Conservation (phyloP, 1,140 invertebrate genomes). For the Drosophila setifemur region DNA sequence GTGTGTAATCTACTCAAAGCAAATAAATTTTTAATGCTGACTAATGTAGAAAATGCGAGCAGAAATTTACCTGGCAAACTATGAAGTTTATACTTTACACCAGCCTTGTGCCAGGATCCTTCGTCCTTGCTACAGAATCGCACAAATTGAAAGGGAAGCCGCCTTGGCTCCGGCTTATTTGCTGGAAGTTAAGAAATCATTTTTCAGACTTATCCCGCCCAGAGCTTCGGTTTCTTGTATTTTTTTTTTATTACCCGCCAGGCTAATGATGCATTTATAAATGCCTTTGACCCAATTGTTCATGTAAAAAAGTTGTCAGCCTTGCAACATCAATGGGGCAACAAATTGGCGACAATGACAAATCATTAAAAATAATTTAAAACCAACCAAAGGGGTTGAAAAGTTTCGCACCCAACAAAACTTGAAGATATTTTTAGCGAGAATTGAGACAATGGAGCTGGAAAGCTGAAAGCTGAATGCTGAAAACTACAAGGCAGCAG, state of each 20-base stretch:
- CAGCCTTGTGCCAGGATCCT: neutral
- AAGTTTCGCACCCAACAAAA: conserved; percentile 41
- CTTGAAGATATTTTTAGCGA: conserved; percentile 38
- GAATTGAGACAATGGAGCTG: conserved; percentile 20
- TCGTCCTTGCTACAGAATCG: conserved; percentile 28
- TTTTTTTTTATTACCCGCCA: neutral
- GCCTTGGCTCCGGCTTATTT: conserved; percentile 9
- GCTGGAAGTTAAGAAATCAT: conserved; percentile 7
- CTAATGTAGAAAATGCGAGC: conserved; percentile 77
- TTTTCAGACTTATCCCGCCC: conserved; percentile 1
- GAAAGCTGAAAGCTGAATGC: neutral
- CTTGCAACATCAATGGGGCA: conserved; percentile 26
- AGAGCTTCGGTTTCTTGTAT: too few relatives aligned
- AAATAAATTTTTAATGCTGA: conserved; percentile 80
- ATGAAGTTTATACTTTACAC: conserved; percentile 28
- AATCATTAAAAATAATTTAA: conserved; percentile 70
- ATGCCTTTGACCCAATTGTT: conserved; percentile 5
- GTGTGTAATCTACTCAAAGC: conserved; percentile 76
- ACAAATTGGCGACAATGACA: conserved; percentile 49
- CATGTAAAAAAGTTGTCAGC: conserved; percentile 10
- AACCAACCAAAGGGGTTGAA: conserved; percentile 47
- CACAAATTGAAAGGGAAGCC: conserved; percentile 57
- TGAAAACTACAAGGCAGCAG: conserved; percentile 25
- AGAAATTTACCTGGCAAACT: conserved; percentile 64
- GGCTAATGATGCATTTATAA: neutral